phyloP scores from a whole-genome alignment of 2,888 invertebrate species.

The Drosophila greeni region DNA sequence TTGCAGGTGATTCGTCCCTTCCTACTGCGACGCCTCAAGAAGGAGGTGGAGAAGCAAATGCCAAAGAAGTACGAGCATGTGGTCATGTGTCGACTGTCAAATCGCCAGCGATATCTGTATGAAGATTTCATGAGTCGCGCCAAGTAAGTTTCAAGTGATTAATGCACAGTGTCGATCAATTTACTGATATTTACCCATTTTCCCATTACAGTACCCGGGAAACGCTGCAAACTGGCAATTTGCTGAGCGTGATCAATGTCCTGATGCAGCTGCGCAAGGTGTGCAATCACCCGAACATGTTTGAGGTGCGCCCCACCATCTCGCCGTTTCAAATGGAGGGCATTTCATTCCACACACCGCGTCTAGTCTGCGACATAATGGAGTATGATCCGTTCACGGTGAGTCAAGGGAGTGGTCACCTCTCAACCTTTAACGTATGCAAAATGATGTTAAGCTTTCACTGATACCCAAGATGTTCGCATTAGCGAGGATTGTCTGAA shows the following conservation, averaged over 20 bases:
- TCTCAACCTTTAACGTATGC: background rate
- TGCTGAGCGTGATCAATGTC: constrained; percentile 96
- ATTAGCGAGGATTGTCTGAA: constrained; percentile 79
- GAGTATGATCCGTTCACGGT: constrained; percentile 88
- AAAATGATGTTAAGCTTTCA: constrained; percentile 77
- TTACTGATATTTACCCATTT: background rate
- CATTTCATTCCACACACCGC: constrained; percentile 85
- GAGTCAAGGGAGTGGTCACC: constrained; percentile 49
- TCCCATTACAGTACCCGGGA: constrained; percentile 88
- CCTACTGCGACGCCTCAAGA: constrained; percentile 92
- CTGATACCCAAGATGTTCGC: constrained; percentile 77
- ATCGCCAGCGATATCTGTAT: constrained; percentile 97
- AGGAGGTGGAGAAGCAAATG: constrained; percentile 98
- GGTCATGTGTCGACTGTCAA: constrained; percentile 94
- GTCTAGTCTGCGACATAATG: constrained; percentile 84
- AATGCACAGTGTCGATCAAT: background rate
- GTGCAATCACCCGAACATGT: constrained; percentile 98
- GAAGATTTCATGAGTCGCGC: constrained; percentile 99
- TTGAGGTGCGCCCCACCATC: constrained; percentile 96
- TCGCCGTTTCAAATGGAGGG: constrained; percentile 95
- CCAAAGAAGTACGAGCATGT: constrained; percentile 98
- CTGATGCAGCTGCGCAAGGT: constrained; percentile 98
- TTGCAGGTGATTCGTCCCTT: constrained; percentile 92
- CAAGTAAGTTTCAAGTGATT: constrained; percentile 82
- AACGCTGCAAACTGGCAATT: constrained; percentile 94